phyloP scores from a whole-genome alignment of 2,797 vertebrate species.

The Scolopax rusticola region DNA sequence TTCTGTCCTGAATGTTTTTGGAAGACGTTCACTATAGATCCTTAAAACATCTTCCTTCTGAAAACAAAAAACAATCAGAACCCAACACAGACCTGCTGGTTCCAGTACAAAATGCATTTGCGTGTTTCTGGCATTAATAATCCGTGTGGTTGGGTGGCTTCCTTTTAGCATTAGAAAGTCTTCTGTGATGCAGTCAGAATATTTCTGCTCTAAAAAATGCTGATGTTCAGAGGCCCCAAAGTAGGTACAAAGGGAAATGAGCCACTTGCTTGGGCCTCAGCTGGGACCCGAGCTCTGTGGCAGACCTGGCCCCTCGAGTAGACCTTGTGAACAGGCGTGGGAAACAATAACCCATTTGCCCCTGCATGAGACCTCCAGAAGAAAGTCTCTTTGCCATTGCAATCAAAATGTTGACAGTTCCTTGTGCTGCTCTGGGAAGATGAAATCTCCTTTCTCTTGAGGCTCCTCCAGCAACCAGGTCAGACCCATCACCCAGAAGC shows the following conservation, averaged over 20 bases:
- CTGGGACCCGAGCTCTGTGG: background rate
- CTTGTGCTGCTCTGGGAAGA: background rate
- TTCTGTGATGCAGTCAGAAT: conserved; percentile 32
- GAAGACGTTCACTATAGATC: conserved; percentile 4
- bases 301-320: background rate
- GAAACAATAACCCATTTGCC: background rate
- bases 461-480: background rate
- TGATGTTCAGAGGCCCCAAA: conserved; percentile 7
- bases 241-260: background rate
- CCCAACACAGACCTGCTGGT: conserved; percentile 29
- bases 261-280: background rate
- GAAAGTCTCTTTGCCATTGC: background rate
- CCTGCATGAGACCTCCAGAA: background rate
- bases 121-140: conserved; percentile 58
- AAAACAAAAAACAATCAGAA: conserved; percentile 40
- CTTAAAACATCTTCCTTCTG: conserved; percentile 44
- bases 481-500: background rate
- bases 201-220: background rate
- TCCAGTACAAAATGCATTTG: background rate
- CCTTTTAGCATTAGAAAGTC: conserved; percentile 42
- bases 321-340: background rate
- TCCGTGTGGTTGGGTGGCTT: conserved; percentile 46
- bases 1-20: background rate
- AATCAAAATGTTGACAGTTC: background rate
- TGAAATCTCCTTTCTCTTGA: background rate